Conservation (phyloP, 2,797 vertebrate genomes). For the Enteromius trimaculatus region DNA sequence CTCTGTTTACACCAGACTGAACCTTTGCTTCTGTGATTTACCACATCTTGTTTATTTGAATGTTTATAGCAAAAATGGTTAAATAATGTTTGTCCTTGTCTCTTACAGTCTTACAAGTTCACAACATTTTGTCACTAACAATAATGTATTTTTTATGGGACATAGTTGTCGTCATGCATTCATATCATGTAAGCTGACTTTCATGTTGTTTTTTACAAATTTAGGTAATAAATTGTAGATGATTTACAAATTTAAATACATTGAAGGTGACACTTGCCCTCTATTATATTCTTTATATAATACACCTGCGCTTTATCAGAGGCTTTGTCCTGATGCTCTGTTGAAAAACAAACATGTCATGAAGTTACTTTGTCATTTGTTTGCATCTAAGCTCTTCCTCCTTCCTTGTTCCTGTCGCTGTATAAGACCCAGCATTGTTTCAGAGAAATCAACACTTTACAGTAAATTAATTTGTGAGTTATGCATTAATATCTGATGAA, state of each 20-base stretch:
- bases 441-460: too few relatives aligned
- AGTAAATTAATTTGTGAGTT: too few relatives aligned
- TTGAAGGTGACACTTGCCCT: background rate
- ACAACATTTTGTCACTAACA: background rate
- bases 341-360: background rate
- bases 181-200: background rate
- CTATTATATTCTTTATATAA: background rate
- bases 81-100: background rate
- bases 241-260: background rate
- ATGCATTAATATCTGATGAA: too few relatives aligned
- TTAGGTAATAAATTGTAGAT: background rate
- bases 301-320: background rate
- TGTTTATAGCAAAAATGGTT: background rate
- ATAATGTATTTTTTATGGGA: constrained; percentile 6
- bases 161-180: background rate
- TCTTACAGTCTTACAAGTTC: background rate
- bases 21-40: background rate
- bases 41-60: background rate
- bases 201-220: background rate
- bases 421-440: background rate
- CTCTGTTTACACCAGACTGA: background rate
- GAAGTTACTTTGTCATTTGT: background rate
- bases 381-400: background rate
- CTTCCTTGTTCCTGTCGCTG: constrained; percentile 3
- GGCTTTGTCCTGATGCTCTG: background rate